phyloP scores from a whole-genome alignment of 2,797 vertebrate species.

The Delichon dasypus region DNA sequence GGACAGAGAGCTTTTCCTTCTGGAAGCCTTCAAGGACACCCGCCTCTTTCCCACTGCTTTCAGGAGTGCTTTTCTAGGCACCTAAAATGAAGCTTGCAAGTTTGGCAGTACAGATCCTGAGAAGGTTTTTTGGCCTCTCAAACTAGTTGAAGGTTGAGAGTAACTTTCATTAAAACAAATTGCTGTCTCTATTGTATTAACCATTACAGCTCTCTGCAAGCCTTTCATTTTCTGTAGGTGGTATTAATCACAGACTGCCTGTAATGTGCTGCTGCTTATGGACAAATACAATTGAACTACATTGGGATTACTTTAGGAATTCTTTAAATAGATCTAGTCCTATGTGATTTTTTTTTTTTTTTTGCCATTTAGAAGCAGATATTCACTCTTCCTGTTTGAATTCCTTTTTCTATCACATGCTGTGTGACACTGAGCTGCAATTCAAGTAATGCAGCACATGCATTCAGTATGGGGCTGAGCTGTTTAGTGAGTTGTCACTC shows the following conservation, averaged over 20 bases:
- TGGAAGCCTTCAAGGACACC: background rate
- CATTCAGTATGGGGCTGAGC: background rate
- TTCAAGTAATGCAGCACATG: background rate
- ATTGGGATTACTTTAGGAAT: constrained; percentile 63
- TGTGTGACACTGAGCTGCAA: background rate
- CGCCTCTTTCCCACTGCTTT: background rate
- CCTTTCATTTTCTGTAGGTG: constrained; percentile 50
- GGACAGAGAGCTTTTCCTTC: background rate
- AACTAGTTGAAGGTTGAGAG: background rate
- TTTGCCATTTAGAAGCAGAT: constrained; percentile 43
- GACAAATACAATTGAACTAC: constrained; percentile 63
- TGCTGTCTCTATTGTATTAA: constrained; percentile 16
- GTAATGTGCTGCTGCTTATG: constrained; percentile 35
- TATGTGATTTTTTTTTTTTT: constrained; percentile 38
- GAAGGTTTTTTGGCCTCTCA: background rate
- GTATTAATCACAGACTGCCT: constrained; percentile 64
- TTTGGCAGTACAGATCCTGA: background rate
- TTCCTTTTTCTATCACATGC: constrained; percentile 18
- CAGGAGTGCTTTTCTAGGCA: background rate
- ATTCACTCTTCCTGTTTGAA: constrained; percentile 41
- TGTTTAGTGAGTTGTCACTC: background rate
- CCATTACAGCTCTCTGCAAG: constrained; percentile 18
- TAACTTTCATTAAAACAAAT: background rate
- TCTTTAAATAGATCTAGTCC: constrained; percentile 62
- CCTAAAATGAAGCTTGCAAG: background rate